A percentile compares a stretch with the other conserved stretches of the same genome.
Evolutionary conservation across 1,140 invertebrate genomes (phyloP).

Genomic region (Drosophila nasuta): DNA sequence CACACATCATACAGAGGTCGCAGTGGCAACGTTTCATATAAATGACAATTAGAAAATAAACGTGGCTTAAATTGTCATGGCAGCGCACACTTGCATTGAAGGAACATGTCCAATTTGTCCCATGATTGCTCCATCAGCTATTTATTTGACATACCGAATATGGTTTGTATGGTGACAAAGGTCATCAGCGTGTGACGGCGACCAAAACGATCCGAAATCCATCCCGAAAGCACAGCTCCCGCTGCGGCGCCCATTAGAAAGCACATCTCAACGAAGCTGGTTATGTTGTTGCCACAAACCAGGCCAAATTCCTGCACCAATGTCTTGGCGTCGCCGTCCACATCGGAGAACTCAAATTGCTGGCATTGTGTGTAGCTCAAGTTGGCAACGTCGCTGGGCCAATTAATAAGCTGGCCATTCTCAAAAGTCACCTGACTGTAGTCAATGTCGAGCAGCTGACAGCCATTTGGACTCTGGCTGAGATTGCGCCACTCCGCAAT

Average conservation of each 20-base stretch:
- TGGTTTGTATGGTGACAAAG: conserved; percentile 79
- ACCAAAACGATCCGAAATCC: conserved; percentile 90
- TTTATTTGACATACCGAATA: conserved; percentile 70
- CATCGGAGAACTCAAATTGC: conserved; percentile 88
- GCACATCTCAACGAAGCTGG: conserved; percentile 88
- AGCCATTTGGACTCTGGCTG: conserved; percentile 86
- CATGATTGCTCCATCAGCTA: conserved; percentile 38
- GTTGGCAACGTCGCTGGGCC: conserved; percentile 46
- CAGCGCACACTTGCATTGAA: not conserved
- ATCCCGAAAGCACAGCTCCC: conserved; percentile 89
- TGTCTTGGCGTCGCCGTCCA: conserved; percentile 86
- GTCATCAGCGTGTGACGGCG: conserved; percentile 90
- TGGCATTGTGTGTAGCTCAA: conserved; percentile 85
- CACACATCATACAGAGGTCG: not conserved
- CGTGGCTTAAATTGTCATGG: conserved; percentile 52
- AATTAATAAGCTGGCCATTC: conserved; percentile 56
- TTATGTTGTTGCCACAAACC: conserved; percentile 87
- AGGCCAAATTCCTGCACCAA: conserved; percentile 88
- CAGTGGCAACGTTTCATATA: conserved; percentile 55
- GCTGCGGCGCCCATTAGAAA: conserved; percentile 90
- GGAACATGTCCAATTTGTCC: conserved; percentile 41
- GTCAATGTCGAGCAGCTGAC: conserved; percentile 84
- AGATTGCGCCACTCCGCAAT: conserved; percentile 87
- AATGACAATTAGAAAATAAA: conserved; percentile 78
- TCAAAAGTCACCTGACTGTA: conserved; percentile 53